A percentile compares a stretch with the other conserved stretches of the same genome.
Conservation (phyloP, 1,140 invertebrate species). For the Venustaconcha ellipsiformis region DNA sequence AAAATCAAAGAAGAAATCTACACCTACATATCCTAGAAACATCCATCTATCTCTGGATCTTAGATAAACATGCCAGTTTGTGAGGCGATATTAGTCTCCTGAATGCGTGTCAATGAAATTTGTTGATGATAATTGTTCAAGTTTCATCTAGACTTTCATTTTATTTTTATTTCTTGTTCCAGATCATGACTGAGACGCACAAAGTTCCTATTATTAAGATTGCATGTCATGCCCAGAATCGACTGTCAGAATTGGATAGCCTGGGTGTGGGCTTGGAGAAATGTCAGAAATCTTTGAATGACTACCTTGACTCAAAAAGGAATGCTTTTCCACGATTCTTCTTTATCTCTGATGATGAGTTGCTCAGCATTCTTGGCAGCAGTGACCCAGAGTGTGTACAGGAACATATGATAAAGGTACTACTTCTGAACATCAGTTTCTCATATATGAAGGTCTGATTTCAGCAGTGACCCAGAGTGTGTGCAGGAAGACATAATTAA, state of each 20-base stretch:
- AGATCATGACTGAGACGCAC: constrained; percentile 86
- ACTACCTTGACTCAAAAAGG: constrained; percentile 89
- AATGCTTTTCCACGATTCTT: constrained; percentile 90
- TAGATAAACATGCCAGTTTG: too few relatives aligned
- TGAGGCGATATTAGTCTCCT: too few relatives aligned
- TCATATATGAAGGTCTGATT: too few relatives aligned
- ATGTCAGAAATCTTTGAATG: constrained; percentile 91
- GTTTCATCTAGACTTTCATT: constrained; percentile 1
- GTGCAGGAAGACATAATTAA: constrained; percentile 94
- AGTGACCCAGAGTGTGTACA: constrained; percentile 84
- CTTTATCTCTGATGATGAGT: constrained; percentile 93
- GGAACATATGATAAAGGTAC: constrained; percentile 90
- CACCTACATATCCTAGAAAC: too few relatives aligned
- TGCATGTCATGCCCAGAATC: constrained; percentile 79
- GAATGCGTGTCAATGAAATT: too few relatives aligned
- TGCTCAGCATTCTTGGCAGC: constrained; percentile 89
- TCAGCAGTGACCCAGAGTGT: constrained; percentile 80
- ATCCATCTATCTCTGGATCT: too few relatives aligned
- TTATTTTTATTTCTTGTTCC: constrained; percentile 41
- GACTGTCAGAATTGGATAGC: constrained; percentile 80
- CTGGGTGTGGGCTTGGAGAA: constrained; percentile 83
- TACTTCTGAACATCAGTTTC: not conserved
- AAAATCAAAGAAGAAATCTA: too few relatives aligned
- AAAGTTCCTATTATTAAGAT: constrained; percentile 82
- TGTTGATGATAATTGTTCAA: too few relatives aligned